These are phyloP conservation scores for Dromiciops gliroides DNA, from an alignment of 2,113 vertebrate species.

Conservation along the genomic window DNA sequence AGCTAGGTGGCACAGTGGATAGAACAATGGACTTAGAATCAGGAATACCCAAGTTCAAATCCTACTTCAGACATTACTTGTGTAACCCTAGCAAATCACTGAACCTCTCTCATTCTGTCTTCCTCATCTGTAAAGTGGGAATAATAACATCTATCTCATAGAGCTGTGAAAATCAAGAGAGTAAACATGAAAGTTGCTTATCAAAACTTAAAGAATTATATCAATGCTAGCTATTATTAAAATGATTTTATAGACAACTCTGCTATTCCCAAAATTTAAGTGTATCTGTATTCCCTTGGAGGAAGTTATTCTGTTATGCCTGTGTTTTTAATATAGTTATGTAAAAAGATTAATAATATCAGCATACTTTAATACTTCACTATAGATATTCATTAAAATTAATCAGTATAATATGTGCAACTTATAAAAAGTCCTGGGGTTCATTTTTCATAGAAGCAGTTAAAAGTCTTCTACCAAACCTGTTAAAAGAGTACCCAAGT, in stretches of 20 bases:
- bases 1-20: background rate
- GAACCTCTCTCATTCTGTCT: background rate
- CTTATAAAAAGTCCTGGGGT: background rate
- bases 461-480: background rate
- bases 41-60: background rate
- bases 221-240: background rate
- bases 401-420: background rate
- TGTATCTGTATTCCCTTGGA: background rate
- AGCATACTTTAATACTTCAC: background rate
- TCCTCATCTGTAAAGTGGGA: background rate
- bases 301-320: background rate
- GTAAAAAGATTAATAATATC: background rate
- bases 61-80: background rate
- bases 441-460: constrained; percentile 14
- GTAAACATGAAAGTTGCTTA: background rate
- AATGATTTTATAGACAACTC: background rate
- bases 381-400: background rate
- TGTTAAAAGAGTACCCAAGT: background rate
- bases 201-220: background rate
- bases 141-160: background rate
- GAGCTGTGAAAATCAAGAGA: background rate
- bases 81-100: background rate
- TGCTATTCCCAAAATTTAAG: background rate
- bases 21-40: background rate
- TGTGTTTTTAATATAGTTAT: background rate